Percentiles rank a stretch among this genome's conserved stretches.
Conservation (phyloP, 2,113 vertebrate genomes). For the Platycercus adscitus region DNA sequence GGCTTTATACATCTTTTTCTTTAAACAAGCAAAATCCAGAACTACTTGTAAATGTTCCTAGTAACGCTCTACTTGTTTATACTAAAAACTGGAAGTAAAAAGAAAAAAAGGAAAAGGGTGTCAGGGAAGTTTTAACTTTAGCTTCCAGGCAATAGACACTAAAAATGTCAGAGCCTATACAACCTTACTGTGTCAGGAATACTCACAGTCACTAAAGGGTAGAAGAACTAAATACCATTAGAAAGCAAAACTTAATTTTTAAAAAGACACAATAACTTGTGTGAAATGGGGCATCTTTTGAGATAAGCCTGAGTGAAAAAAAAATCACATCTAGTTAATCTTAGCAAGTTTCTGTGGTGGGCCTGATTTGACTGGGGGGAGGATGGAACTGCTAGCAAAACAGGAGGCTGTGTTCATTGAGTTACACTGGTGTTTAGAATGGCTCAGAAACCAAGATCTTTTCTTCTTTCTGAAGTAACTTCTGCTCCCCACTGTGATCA, state of each 20-base stretch:
- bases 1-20: neutral
- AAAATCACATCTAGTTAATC: neutral
- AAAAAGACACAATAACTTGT: neutral
- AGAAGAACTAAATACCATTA: neutral
- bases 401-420: neutral
- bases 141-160: neutral
- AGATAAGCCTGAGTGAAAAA: neutral
- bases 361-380: neutral
- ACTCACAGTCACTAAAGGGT: neutral
- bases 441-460: neutral
- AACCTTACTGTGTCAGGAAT: constrained; percentile 25
- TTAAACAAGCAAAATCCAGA: neutral
- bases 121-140: constrained; percentile 17
- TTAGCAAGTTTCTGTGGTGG: neutral
- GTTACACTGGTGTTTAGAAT: neutral
- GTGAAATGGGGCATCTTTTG: neutral
- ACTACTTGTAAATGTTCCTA: neutral
- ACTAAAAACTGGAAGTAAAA: neutral
- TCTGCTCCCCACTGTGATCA: neutral
- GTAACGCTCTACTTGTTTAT: neutral
- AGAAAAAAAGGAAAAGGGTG: neutral
- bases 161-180: neutral
- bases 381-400: neutral
- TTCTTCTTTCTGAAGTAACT: neutral
- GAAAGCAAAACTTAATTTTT: constrained; percentile 7